Evolutionary conservation across 1,140 invertebrate genomes (phyloP).

Genomic region (Ceratina calcarata): DNA sequence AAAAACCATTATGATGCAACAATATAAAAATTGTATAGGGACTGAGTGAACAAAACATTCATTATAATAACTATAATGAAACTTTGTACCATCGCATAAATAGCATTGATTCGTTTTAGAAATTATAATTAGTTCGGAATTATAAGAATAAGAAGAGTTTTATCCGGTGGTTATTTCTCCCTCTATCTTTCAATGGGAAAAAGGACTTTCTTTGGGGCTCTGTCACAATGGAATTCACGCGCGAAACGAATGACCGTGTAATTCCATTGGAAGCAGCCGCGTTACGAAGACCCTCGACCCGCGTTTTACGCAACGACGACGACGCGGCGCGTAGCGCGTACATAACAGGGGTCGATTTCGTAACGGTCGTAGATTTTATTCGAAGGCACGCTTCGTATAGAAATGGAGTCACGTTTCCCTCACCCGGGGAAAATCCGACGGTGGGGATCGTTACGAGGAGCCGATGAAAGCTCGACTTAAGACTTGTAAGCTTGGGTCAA

Average conservation of each 20-base stretch:
- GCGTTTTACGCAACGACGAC: conserved; percentile 21
- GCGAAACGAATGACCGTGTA: conserved; percentile 24
- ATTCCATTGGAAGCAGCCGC: not conserved
- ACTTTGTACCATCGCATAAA: too few species aligned
- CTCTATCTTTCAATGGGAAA: too few species aligned
- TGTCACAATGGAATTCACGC: conserved; percentile 18
- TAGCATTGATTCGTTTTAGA: too few species aligned
- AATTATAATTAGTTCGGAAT: too few species aligned
- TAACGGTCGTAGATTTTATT: conserved; percentile 8
- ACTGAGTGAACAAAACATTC: not conserved
- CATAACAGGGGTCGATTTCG: conserved; percentile 12
- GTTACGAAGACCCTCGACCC: not conserved
- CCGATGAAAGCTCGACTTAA: conserved; percentile 28
- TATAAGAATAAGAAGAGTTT: too few species aligned
- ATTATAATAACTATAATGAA: too few species aligned
- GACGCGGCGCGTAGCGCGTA: not conserved
- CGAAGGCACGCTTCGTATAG: not conserved
- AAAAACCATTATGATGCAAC: conserved; percentile 9
- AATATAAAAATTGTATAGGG: not conserved
- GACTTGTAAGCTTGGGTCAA: conserved; percentile 16
- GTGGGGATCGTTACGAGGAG: conserved; percentile 26
- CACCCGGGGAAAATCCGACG: conserved; percentile 9
- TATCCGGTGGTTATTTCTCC: too few species aligned
- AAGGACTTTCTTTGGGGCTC: not conserved
- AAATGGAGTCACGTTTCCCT: conserved; percentile 2